Evolutionary conservation across 2,113 vertebrate species (phyloP).

Genomic region (Ifrita kowaldi): DNA sequence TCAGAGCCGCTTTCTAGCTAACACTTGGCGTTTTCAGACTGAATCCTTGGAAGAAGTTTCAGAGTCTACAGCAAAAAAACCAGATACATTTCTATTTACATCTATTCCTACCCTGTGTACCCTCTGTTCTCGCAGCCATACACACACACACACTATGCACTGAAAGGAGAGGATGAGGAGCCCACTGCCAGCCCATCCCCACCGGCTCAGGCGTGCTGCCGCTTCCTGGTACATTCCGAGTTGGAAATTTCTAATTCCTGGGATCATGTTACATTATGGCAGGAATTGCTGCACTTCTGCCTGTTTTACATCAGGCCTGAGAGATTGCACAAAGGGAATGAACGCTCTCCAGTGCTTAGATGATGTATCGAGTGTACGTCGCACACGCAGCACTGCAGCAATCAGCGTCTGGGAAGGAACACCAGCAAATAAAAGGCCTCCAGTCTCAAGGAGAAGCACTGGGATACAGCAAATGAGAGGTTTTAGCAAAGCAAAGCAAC

Average conservation of each 20-base stretch:
- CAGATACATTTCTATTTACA: not conserved
- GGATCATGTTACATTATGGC: conserved; percentile 47
- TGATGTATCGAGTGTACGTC: not conserved
- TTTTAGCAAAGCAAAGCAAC: not conserved
- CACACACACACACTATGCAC: not conserved
- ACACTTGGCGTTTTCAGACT: not conserved
- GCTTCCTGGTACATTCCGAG: conserved; percentile 31
- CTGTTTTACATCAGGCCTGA: conserved; percentile 60
- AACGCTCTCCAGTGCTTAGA: conserved; percentile 5
- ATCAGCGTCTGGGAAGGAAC: not conserved
- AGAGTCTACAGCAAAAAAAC: not conserved
- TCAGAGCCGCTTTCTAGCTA: not conserved
- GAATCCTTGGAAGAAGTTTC: not conserved
- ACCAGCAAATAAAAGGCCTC: conserved; percentile 33
- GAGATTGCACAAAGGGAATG: not conserved
- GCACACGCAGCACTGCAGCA: not conserved
- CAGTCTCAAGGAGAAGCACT: not conserved
- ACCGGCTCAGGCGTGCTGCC: not conserved
- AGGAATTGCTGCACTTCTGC: conserved; percentile 52
- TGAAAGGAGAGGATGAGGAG: not conserved
- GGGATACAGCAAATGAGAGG: not conserved
- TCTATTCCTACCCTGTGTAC: not conserved
- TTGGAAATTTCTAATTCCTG: conserved; percentile 59
- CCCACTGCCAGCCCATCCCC: not conserved
- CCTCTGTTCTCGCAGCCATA: not conserved